Evolutionary conservation across 2,113 vertebrate species (phyloP).

Genomic region (Chiloscyllium plagiosum): DNA sequence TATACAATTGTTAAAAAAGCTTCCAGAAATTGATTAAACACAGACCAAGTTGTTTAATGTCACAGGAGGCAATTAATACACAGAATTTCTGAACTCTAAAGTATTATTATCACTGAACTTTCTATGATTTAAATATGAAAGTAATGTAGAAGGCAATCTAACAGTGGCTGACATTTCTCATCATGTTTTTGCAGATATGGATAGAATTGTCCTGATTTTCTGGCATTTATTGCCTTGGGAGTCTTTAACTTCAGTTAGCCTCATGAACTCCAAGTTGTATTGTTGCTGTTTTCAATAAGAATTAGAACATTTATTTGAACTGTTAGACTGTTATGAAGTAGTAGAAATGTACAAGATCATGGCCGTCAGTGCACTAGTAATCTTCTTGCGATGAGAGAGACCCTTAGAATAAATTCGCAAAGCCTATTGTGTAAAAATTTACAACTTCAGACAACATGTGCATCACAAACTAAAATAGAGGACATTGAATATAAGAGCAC

Average conservation of each 20-base stretch:
- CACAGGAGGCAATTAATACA: neutral
- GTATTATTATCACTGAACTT: neutral
- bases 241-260: neutral
- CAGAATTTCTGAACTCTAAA: neutral
- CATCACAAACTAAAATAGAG: neutral
- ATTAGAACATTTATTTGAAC: neutral
- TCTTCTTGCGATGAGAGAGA: neutral
- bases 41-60: neutral
- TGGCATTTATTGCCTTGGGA: neutral
- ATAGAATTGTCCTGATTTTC: neutral
- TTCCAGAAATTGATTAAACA: neutral
- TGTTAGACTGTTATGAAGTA: neutral
- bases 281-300: neutral
- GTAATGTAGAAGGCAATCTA: neutral
- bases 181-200: constrained; percentile 3
- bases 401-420: neutral
- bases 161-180: neutral
- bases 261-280: neutral
- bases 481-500: neutral
- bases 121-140: neutral
- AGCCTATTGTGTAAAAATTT: neutral
- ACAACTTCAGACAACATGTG: neutral
- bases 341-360: neutral
- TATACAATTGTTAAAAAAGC: neutral
- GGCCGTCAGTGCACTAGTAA: neutral